Conservation (phyloP, 2,888 invertebrate species). For the Pollenia griseotomentosa region DNA sequence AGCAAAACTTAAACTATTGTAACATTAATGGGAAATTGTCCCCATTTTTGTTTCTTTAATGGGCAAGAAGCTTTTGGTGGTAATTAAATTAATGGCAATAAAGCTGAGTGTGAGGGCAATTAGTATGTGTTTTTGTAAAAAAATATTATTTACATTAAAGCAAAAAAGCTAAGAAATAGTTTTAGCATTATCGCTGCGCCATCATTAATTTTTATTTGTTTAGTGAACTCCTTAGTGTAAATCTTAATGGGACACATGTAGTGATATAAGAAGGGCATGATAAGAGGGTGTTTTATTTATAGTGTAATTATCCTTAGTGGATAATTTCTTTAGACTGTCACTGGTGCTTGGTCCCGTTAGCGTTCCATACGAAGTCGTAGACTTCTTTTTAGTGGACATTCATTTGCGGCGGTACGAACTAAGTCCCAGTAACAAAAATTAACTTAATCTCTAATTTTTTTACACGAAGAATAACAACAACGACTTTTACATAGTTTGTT, state of each 20-base stretch:
- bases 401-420: no score
- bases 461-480: no score
- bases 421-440: no score
- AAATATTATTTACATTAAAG: constrained; percentile 44
- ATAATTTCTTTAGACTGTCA: no score
- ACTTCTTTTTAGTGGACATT: no score
- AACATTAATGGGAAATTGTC: constrained; percentile 37
- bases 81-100: constrained; percentile 61
- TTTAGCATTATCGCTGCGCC: background rate
- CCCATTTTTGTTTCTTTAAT: constrained; percentile 37
- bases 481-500: no score
- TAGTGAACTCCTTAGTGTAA: constrained; percentile 27
- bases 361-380: no score
- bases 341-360: no score
- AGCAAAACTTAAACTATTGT: constrained; percentile 45
- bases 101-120: constrained; percentile 1
- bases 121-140: constrained; percentile 38
- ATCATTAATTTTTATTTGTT: constrained; percentile 59
- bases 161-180: background rate
- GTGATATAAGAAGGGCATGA: background rate
- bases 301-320: no score
- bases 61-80: constrained; percentile 54
- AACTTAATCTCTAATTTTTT: no score
- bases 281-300: background rate
- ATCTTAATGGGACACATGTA: background rate